Base-by-base conservation (phyloP, 2,888 invertebrate genomes). In the Eupithecia vulgata region DNA sequence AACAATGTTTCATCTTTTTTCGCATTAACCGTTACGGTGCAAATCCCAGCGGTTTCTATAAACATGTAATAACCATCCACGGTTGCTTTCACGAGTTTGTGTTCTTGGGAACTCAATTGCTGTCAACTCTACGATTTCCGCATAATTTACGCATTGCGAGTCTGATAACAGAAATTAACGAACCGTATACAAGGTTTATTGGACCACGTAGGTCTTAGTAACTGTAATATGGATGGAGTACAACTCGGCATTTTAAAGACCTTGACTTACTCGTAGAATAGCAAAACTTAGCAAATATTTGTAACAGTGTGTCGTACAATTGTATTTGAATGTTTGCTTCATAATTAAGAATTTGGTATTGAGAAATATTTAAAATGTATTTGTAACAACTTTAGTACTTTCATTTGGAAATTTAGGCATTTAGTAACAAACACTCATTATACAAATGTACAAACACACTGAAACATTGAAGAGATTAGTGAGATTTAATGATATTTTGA, bases 41-140 rank as follows among this genome's bases (percentile, higher is more conserved):
- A 81, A 82, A 85, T 84, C 83, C 83, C 81, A 86, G 66, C 87
- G 89, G 88, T 88, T 83, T 84, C 82, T 84, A 85, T 84, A 84
- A 85, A 67, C 72, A 62, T 71, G 73, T 75, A 84, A 83, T 85
- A 82, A 81, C 81, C 81, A 83, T 81, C 79, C 77, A 80, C 82
- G 76, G 79, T 78, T 83, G 84, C 90, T 89, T 89, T 90, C 90
- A 86, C 89, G 83, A 85, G 78, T 81, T 83, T 80, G 79, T 80
- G 82, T 84, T 84, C 83, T 80, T 76, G 76, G 82, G 81, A 82
- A 82, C 81, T 83, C 82, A 82, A 82, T 83, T 83, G 81, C 75
- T 79, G 79, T 76, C 80, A 79, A 77, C 79, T 80, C 81, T 80
- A 74, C 70, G 75, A 83, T 82, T 81, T 79, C 78, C 77, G 76